Percentiles rank a stretch among this genome's conserved stretches.
Conservation (phyloP, 2,888 invertebrate genomes). For the Monochamus alternatus region DNA sequence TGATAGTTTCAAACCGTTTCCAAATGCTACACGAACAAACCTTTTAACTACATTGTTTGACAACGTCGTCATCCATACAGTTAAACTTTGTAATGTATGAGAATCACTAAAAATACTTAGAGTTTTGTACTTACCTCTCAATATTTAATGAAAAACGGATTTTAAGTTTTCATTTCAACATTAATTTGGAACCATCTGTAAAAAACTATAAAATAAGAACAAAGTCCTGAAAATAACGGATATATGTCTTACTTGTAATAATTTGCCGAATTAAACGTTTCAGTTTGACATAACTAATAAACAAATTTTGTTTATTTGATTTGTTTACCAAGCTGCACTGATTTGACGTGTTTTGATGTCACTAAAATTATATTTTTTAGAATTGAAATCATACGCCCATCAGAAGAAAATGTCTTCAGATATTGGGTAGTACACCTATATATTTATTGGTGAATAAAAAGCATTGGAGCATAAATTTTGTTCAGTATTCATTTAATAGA, state of each 20-base stretch:
- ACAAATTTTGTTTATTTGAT: conserved; percentile 32
- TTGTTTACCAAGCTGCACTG: conserved; percentile 5
- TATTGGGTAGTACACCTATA: too few species aligned
- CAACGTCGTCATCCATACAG: too few species aligned
- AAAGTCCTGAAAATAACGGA: background rate
- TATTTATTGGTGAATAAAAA: too few species aligned
- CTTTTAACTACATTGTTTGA: too few species aligned
- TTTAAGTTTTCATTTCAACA: conserved; percentile 11
- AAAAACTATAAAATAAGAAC: background rate
- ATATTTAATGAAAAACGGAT: conserved; percentile 1
- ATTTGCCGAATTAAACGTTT: conserved; percentile 16
- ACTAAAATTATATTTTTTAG: too few species aligned
- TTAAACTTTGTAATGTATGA: too few species aligned
- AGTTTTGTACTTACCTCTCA: conserved; percentile 11
- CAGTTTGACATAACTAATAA: conserved; percentile 38
- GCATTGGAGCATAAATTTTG: too few species aligned
- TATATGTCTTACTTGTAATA: background rate
- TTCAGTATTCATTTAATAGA: too few species aligned
- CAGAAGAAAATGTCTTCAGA: too few species aligned
- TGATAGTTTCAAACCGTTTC: too few species aligned
- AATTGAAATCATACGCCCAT: too few species aligned
- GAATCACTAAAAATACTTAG: background rate
- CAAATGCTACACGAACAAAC: too few species aligned
- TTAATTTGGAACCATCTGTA: conserved; percentile 25
- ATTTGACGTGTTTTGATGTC: background rate